These are phyloP conservation scores for Hypolimnas misippus DNA, from an alignment of 2,888 invertebrate species.

Conservation along the genomic window DNA sequence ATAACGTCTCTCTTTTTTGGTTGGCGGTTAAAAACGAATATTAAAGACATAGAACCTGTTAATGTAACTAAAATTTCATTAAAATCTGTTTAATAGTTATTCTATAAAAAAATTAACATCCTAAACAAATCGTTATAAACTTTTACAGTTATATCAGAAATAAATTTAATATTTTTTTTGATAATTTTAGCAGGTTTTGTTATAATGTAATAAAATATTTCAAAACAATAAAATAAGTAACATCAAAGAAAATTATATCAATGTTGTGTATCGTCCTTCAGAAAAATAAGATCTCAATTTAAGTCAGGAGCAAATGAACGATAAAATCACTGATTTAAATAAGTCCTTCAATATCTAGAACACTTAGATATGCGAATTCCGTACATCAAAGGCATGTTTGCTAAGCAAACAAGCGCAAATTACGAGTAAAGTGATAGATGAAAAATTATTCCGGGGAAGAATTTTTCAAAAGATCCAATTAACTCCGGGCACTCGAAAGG, in stretches of 20 bases:
- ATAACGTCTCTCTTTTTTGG: too few relatives aligned
- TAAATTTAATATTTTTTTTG: too few relatives aligned
- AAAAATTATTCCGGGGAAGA: constrained; percentile 64
- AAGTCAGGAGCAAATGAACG: not conserved
- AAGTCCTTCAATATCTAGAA: constrained; percentile 33
- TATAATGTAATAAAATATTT: too few relatives aligned
- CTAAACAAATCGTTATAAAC: too few relatives aligned
- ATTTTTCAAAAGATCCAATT: constrained; percentile 75
- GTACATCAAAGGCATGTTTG: constrained; percentile 58
- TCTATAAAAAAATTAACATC: too few relatives aligned
- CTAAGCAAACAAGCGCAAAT: constrained; percentile 61
- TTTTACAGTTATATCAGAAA: too few relatives aligned
- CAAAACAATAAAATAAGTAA: not conserved
- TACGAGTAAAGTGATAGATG: constrained; percentile 64
- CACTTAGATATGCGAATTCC: constrained; percentile 45
- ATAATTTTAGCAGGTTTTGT: too few relatives aligned
- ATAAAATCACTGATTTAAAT: constrained; percentile 27
- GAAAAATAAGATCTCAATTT: not conserved
- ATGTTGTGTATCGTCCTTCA: not conserved
- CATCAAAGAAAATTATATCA: not conserved
- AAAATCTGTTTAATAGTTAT: too few relatives aligned
- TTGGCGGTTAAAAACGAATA: too few relatives aligned
- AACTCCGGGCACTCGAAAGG: constrained; percentile 66
- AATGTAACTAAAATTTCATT: too few relatives aligned
- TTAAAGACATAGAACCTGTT: too few relatives aligned